A percentile compares a stretch with the other conserved stretches of the same genome.
Evolutionary conservation across 2,888 invertebrate species (phyloP).

Genomic region (Stenurella melanura): DNA sequence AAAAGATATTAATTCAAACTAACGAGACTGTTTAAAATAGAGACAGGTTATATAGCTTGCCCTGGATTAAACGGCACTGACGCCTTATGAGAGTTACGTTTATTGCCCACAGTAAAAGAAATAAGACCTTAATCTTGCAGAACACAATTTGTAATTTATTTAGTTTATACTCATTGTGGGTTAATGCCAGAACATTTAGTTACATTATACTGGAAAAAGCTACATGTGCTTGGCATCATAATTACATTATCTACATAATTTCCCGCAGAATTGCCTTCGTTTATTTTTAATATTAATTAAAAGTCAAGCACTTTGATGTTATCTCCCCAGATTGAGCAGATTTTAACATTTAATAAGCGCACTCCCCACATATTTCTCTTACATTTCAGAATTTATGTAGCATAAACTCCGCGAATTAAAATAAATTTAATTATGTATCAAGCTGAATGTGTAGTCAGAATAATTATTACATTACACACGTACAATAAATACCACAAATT

Average conservation of each 20-base stretch:
- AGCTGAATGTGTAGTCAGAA: background rate
- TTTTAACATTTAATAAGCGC: slow-evolving; percentile 4
- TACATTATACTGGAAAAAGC: slow-evolving; percentile 55
- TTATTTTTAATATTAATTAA: slow-evolving; percentile 51
- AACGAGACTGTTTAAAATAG: no score
- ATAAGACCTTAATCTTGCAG: slow-evolving; percentile 60
- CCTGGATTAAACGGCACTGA: background rate
- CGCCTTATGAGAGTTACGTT: slow-evolving; percentile 54
- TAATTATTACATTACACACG: background rate
- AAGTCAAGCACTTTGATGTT: slow-evolving; percentile 14
- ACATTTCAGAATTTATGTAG: slow-evolving; percentile 7
- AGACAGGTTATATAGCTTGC: no score
- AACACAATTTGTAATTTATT: slow-evolving; percentile 61
- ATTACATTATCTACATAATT: slow-evolving; percentile 55
- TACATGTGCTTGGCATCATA: slow-evolving; percentile 58
- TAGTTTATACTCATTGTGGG: slow-evolving; percentile 55
- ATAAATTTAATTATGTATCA: background rate
- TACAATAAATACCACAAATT: background rate
- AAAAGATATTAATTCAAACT: no score
- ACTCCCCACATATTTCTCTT: slow-evolving; percentile 3
- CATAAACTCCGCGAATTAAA: background rate
- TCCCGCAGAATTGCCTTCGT: slow-evolving; percentile 47
- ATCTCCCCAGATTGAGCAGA: slow-evolving; percentile 16
- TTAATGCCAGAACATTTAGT: slow-evolving; percentile 52
- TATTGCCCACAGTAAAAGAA: slow-evolving; percentile 60